Evolutionary conservation across 2,888 invertebrate species (phyloP).

Genomic region (Chloroclysta siterata): DNA sequence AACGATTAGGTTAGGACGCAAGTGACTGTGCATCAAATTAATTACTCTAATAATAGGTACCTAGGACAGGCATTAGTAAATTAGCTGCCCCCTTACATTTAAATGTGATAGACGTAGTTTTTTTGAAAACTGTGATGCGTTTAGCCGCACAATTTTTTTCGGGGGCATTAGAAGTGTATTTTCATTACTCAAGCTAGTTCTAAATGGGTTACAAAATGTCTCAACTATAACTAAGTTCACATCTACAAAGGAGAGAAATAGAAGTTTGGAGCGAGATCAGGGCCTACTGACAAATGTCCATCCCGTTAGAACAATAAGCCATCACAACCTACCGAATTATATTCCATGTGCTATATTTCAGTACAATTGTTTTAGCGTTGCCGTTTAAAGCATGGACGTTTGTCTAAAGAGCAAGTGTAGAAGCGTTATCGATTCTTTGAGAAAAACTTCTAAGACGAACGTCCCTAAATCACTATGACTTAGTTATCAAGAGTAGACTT

Average conservation of each 20-base stretch:
- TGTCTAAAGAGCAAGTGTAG: slow-evolving; percentile 46
- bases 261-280: slow-evolving; percentile 72
- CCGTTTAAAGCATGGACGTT: background rate
- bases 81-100: slow-evolving; percentile 7
- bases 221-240: slow-evolving; percentile 61
- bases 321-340: background rate
- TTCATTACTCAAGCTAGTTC: slow-evolving; percentile 35
- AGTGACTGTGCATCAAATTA: slow-evolving; percentile 61
- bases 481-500: slow-evolving; percentile 75
- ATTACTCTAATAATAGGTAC: slow-evolving; percentile 36
- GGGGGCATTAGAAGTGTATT: slow-evolving; percentile 2
- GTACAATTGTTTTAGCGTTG: background rate
- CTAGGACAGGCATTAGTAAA: slow-evolving; percentile 27
- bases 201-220: slow-evolving; percentile 40
- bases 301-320: background rate
- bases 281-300: slow-evolving; percentile 13
- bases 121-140: background rate
- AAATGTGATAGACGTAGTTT: slow-evolving; percentile 9
- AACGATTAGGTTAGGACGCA: slow-evolving; percentile 65
- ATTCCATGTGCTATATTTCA: background rate
- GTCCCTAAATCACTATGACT: slow-evolving; percentile 74
- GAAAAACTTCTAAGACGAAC: slow-evolving; percentile 58
- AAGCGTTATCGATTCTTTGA: slow-evolving; percentile 69
- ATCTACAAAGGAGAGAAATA: slow-evolving; percentile 62
- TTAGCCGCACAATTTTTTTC: background rate